phyloP scores from a whole-genome alignment of 2,797 vertebrate genomes.

The Muraenolepis orangiensis region DNA sequence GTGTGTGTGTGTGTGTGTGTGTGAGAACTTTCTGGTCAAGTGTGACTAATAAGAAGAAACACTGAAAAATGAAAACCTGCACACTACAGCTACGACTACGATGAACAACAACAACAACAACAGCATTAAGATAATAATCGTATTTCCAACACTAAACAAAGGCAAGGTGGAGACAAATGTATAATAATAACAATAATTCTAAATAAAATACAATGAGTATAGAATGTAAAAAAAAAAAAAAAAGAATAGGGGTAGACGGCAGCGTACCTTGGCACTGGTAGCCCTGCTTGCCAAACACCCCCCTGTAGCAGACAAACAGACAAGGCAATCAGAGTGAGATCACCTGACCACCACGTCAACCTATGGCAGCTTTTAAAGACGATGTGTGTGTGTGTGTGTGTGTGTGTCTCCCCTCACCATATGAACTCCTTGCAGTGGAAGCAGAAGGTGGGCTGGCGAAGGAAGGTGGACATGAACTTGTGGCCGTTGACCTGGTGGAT shows the following conservation, averaged over 20 bases:
- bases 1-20: neutral
- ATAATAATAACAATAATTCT: neutral
- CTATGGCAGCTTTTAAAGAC: neutral
- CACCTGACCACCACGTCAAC: constrained; percentile 2
- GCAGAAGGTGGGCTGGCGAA: constrained; percentile 95
- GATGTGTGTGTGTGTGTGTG: neutral
- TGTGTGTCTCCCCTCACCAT: constrained; percentile 81
- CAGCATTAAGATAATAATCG: no score
- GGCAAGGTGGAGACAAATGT: neutral
- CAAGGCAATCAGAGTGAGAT: constrained; percentile 25
- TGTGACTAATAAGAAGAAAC: no score
- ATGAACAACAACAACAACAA: no score
- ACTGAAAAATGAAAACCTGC: no score
- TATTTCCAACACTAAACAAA: no score
- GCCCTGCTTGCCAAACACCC: constrained; percentile 96
- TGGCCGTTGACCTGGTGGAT: constrained; percentile 97
- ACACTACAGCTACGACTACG: no score
- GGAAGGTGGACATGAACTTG: constrained; percentile 98
- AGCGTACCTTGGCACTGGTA: constrained; percentile 97
- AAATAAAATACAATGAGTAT: neutral
- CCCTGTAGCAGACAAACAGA: constrained; percentile 76
- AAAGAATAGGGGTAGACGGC: neutral
- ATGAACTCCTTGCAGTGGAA: constrained; percentile 98
- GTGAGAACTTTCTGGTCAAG: neutral
- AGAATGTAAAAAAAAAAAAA: neutral